Conservation (phyloP, 2,113 vertebrate genomes). For the Malurus melanocephalus region DNA sequence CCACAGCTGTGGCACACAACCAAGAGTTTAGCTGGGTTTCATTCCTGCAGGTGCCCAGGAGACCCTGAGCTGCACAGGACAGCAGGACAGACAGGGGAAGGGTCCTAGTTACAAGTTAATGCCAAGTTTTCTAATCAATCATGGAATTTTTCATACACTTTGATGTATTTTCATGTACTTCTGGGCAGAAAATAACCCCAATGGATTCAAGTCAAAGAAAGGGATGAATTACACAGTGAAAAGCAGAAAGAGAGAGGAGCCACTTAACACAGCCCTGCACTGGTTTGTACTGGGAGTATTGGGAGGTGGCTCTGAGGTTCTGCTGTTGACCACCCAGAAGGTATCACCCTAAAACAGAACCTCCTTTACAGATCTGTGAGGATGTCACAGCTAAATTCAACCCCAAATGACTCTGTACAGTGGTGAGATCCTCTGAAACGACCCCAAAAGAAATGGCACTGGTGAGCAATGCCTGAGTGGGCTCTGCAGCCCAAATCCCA, state of each 20-base stretch:
- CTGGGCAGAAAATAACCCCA: neutral
- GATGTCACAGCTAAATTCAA: neutral
- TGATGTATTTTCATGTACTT: neutral
- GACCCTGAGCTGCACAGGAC: neutral
- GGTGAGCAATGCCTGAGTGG: fast-evolving
- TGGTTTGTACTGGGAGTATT: neutral
- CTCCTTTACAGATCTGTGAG: neutral
- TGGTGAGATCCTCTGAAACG: neutral
- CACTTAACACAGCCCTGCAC: neutral
- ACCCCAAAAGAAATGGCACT: neutral
- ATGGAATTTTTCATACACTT: neutral
- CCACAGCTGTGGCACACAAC: neutral
- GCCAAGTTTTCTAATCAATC: neutral
- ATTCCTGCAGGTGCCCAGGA: neutral
- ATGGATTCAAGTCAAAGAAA: neutral
- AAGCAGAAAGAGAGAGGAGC: neutral
- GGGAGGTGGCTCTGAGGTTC: neutral
- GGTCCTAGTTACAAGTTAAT: neutral
- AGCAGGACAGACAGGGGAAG: neutral
- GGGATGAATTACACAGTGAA: neutral
- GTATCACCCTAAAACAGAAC: neutral
- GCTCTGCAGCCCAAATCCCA: neutral
- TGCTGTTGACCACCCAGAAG: neutral
- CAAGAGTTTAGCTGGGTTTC: neutral
- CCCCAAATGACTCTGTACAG: neutral